Percentiles rank a stretch among this genome's conserved stretches.
These are phyloP conservation scores for Itoplectis maculator DNA, from an alignment of 2,888 invertebrate genomes.

Conservation along the genomic window DNA sequence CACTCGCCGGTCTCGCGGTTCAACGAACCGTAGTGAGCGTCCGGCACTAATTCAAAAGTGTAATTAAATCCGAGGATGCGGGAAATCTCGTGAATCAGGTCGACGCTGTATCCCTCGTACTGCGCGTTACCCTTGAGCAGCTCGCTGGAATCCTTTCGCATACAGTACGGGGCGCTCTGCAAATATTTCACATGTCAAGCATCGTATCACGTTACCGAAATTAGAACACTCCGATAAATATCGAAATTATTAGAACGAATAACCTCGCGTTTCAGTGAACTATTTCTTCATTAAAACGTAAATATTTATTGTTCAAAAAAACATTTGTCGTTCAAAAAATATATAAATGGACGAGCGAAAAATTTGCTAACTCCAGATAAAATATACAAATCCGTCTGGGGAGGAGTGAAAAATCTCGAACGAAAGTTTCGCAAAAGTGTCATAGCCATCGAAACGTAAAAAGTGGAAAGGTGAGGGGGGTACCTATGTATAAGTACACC, in stretches of 20 bases:
- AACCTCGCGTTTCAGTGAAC: background rate
- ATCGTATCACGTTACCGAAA: background rate
- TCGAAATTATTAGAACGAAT: no score
- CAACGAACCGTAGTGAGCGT: slow-evolving; percentile 93
- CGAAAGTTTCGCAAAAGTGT: slow-evolving; percentile 1
- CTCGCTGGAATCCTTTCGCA: slow-evolving; percentile 95
- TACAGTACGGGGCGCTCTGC: slow-evolving; percentile 98
- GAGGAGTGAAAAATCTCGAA: background rate
- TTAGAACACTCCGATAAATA: background rate
- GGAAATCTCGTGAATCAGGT: slow-evolving; percentile 96
- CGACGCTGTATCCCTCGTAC: slow-evolving; percentile 97
- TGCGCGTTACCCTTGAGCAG: slow-evolving; percentile 95
- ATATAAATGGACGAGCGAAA: background rate
- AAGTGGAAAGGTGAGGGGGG: background rate
- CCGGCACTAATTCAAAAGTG: slow-evolving; percentile 93
- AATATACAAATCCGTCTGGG: background rate
- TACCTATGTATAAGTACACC: slow-evolving; percentile 14
- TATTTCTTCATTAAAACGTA: no score
- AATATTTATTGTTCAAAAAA: no score
- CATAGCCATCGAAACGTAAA: slow-evolving; percentile 17
- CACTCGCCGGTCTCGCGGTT: slow-evolving; percentile 94
- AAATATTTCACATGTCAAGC: slow-evolving; percentile 35
- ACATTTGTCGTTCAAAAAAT: no score
- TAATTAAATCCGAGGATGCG: slow-evolving; percentile 94
- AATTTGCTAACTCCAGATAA: no score